Evolutionary conservation across 2,797 vertebrate species (phyloP).

Genomic region (Betta splendens): DNA sequence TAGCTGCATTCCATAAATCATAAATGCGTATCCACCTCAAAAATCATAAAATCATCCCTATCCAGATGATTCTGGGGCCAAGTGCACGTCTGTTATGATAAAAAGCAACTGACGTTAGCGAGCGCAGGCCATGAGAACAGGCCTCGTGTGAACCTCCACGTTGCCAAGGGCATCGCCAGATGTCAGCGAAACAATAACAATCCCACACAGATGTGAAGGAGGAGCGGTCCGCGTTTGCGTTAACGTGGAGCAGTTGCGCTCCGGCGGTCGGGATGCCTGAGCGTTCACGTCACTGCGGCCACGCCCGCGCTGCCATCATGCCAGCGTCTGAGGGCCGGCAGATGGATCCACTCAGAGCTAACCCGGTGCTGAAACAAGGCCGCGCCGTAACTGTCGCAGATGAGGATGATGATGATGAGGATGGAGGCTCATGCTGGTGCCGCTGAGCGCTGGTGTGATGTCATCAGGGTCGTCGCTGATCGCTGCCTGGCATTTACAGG

Average conservation of each 20-base stretch:
- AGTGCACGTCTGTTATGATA: slow-evolving; percentile 40
- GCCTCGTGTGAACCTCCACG: slow-evolving; percentile 36
- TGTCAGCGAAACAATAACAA: slow-evolving; percentile 60
- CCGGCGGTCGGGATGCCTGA: slow-evolving; percentile 29
- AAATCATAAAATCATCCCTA: too few relatives aligned
- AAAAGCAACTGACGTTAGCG: slow-evolving; percentile 29
- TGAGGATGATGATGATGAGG: too few relatives aligned
- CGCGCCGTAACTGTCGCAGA: too few relatives aligned
- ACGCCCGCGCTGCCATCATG: slow-evolving; percentile 27
- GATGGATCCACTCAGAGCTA: slow-evolving; percentile 34
- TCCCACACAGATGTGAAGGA: slow-evolving; percentile 59
- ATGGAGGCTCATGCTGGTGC: too few relatives aligned
- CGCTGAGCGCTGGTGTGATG: too few relatives aligned
- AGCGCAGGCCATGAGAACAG: slow-evolving; percentile 34
- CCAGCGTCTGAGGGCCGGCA: slow-evolving; percentile 31
- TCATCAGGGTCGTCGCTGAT: too few relatives aligned
- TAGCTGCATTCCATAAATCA: too few relatives aligned
- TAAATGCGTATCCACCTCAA: too few relatives aligned
- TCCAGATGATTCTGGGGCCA: too few relatives aligned
- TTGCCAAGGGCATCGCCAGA: slow-evolving; percentile 62
- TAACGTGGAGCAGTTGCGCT: slow-evolving; percentile 16
- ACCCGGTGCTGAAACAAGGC: slow-evolving; percentile 4
- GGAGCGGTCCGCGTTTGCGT: slow-evolving; percentile 45
- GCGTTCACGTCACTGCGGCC: slow-evolving; percentile 46
- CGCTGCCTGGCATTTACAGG: too few relatives aligned